Conservation (phyloP, 2,888 invertebrate species). For the Eudasyphora cyanicolor region DNA sequence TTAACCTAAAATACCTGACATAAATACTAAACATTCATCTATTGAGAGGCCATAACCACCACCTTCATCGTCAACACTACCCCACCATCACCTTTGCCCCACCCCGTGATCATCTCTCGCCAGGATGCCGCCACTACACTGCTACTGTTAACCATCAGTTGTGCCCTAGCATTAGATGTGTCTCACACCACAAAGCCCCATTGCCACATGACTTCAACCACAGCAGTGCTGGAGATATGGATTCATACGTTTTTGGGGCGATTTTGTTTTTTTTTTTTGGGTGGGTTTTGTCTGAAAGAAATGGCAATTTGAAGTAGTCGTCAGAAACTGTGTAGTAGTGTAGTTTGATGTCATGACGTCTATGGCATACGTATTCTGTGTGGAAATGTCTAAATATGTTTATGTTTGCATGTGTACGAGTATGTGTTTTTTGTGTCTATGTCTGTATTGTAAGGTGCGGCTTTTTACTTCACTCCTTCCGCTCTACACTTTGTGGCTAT, state of each 20-base stretch:
- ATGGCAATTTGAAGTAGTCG: conserved; percentile 10
- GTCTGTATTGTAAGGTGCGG: neutral
- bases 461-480: neutral
- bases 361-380: neutral
- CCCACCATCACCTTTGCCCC: neutral
- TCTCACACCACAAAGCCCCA: neutral
- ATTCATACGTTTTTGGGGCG: neutral
- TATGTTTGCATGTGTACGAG: neutral
- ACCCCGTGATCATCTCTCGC: neutral
- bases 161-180: neutral
- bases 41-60: neutral
- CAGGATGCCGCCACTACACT: neutral
- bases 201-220: neutral
- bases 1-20: conserved; percentile 32
- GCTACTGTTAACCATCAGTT: neutral
- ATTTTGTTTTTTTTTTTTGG: neutral
- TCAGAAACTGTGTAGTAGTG: conserved; percentile 20
- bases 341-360: neutral
- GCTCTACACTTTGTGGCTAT: neutral
- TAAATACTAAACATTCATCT: conserved; percentile 30
- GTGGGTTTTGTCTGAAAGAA: neutral
- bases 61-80: neutral
- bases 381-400: neutral
- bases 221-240: neutral
- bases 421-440: too few relatives aligned